phyloP scores from a whole-genome alignment of 2,797 vertebrate genomes.

The Fringilla coelebs region DNA sequence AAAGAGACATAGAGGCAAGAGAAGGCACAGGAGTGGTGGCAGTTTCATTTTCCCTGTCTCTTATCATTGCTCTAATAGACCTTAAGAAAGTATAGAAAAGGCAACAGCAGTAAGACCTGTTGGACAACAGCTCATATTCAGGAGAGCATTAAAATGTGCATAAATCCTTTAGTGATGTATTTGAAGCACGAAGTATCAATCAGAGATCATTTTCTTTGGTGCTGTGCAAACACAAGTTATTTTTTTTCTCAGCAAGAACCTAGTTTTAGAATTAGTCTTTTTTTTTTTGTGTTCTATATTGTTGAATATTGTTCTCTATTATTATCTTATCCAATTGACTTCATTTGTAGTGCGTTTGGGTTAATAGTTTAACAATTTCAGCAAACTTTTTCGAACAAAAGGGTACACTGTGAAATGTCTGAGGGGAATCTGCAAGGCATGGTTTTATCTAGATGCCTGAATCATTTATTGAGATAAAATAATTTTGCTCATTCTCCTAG shows the following conservation, averaged over 20 bases:
- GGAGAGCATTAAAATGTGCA: background rate
- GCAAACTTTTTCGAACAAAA: background rate
- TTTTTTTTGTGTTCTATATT: background rate
- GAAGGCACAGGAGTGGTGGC: background rate
- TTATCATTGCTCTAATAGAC: background rate
- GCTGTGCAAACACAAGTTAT: background rate
- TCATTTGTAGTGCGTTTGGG: background rate
- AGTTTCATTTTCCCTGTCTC: background rate
- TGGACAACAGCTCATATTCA: background rate
- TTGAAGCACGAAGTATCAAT: background rate
- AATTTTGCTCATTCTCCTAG: background rate
- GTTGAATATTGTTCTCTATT: background rate
- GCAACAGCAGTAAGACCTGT: background rate
- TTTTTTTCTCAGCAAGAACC: background rate
- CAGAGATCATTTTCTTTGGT: background rate
- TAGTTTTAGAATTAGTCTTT: background rate
- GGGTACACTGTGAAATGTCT: rapidly evolving
- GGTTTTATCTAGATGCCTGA: background rate
- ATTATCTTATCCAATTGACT: background rate
- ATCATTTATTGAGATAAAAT: background rate
- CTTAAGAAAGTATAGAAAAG: background rate
- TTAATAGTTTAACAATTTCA: background rate
- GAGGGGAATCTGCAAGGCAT: background rate
- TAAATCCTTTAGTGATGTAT: background rate
- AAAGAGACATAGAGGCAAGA: background rate